Evolutionary conservation across 2,797 vertebrate genomes (phyloP).

Genomic region (Limosa lapponica): DNA sequence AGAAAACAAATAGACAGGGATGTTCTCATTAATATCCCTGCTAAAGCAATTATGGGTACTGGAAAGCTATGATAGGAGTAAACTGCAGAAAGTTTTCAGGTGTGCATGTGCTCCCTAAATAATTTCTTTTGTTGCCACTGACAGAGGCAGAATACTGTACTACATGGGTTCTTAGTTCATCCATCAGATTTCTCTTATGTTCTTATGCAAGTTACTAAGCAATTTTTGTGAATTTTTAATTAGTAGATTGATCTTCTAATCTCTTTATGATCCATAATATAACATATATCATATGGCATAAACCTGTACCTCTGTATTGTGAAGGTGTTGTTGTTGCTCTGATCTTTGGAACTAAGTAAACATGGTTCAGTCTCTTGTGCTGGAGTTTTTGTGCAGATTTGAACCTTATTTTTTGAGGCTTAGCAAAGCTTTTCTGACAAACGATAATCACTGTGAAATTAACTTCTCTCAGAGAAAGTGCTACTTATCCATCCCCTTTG

Average conservation of each 20-base stretch:
- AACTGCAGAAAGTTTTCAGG: background rate
- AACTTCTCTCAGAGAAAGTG: background rate
- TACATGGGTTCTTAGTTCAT: background rate
- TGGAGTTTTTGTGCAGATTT: background rate
- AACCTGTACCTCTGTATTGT: background rate
- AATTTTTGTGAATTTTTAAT: background rate
- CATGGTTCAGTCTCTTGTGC: background rate
- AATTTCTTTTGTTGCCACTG: background rate
- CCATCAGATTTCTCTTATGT: background rate
- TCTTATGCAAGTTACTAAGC: background rate
- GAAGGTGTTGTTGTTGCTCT: background rate
- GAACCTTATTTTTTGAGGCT: background rate
- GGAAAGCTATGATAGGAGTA: background rate
- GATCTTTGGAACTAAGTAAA: background rate
- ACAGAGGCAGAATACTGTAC: background rate
- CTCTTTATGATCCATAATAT: background rate
- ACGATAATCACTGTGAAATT: background rate
- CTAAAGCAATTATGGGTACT: background rate
- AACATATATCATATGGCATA: background rate
- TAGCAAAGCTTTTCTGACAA: background rate
- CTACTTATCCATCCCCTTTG: background rate
- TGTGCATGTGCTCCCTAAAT: background rate
- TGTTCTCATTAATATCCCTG: background rate
- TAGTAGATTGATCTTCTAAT: background rate
- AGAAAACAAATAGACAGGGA: background rate